Conservation (phyloP, 2,797 vertebrate genomes). For the Erithacus rubecula region DNA sequence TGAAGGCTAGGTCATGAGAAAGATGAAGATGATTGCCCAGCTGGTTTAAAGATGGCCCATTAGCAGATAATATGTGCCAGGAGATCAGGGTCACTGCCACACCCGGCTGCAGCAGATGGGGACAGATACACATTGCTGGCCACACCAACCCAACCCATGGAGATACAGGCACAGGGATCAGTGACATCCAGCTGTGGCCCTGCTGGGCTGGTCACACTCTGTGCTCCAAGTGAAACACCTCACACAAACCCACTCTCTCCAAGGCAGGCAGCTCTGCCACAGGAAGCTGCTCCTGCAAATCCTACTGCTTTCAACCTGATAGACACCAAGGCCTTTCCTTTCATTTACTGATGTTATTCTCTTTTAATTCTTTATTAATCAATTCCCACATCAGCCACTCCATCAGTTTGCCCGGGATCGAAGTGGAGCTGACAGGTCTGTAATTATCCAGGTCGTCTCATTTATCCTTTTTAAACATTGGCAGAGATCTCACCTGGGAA, state of each 20-base stretch:
- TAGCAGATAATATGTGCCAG: too few species aligned
- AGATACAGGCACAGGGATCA: not conserved
- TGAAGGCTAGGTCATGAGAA: too few species aligned
- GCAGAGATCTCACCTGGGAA: conserved; percentile 42
- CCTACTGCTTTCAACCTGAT: not conserved
- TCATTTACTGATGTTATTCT: conserved; percentile 19
- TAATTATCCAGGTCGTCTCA: conserved; percentile 55
- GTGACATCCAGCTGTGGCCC: not conserved
- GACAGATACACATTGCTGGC: too few species aligned
- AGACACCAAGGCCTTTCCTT: not conserved
- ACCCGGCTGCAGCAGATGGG: too few species aligned
- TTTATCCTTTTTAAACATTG: conserved; percentile 24
- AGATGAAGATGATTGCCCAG: too few species aligned
- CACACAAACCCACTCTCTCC: not conserved
- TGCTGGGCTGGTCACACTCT: not conserved
- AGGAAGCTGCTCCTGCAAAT: not conserved
- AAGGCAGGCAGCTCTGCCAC: not conserved
- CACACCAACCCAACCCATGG: not conserved
- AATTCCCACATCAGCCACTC: conserved; percentile 28
- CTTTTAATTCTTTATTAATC: conserved; percentile 47
- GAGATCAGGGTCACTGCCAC: too few species aligned
- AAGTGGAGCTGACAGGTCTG: conserved; percentile 31
- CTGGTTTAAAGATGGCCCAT: too few species aligned
- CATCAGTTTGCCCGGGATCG: not conserved
- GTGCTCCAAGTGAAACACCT: not conserved